Conservation (phyloP, 2,888 invertebrate species). For the Serripes groenlandicus region DNA sequence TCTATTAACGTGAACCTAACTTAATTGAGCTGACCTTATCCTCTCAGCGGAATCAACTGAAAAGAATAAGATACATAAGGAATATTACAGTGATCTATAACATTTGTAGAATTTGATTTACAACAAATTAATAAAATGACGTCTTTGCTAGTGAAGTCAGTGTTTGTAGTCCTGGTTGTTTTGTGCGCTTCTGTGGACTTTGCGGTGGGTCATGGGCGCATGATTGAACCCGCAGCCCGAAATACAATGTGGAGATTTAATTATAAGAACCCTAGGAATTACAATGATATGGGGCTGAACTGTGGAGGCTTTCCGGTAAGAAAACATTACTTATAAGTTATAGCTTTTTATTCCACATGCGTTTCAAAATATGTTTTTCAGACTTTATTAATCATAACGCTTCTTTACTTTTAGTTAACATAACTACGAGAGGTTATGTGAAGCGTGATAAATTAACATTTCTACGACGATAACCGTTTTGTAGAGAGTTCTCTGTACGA, state of each 20-base stretch:
- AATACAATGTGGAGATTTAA: conserved; percentile 65
- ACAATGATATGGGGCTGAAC: conserved; percentile 68
- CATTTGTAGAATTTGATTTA: no score
- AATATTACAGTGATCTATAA: no score
- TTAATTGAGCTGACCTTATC: no score
- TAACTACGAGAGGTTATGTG: no score
- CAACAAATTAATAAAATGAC: conserved; percentile 1
- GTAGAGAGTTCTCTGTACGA: no score
- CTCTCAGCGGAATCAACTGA: no score
- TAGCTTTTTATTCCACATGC: not conserved
- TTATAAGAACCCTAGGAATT: conserved; percentile 65
- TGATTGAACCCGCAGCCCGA: conserved; percentile 62
- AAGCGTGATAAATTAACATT: no score
- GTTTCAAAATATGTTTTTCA: not conserved
- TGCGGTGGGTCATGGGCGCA: conserved; percentile 58
- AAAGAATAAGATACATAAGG: no score
- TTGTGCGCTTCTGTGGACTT: conserved; percentile 7
- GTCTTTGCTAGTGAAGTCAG: not conserved
- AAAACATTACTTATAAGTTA: not conserved
- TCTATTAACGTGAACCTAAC: no score
- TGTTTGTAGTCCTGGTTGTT: not conserved
- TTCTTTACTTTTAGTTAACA: no score
- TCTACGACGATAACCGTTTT: no score
- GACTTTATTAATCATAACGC: no score
- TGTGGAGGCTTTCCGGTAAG: conserved; percentile 69